These are phyloP conservation scores for Myiotriccus ornatus DNA, from an alignment of 2,797 vertebrate species.

Conservation along the genomic window DNA sequence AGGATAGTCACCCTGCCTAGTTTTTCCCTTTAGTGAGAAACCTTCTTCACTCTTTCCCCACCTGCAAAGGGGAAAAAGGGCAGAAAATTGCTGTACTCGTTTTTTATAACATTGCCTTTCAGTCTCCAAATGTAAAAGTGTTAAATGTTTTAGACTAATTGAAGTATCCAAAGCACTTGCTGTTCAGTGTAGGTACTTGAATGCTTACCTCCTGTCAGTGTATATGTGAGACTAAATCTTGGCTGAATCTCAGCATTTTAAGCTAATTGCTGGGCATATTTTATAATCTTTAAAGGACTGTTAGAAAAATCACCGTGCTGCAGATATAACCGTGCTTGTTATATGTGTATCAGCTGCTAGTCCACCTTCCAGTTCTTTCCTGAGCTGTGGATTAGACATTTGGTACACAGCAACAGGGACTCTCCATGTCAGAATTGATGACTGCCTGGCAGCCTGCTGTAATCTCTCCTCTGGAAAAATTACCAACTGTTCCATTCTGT, in stretches of 20 bases:
- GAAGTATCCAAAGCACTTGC: background rate
- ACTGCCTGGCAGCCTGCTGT: conserved; percentile 25
- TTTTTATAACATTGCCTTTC: background rate
- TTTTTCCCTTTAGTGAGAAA: background rate
- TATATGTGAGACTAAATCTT: background rate
- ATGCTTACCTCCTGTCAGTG: background rate
- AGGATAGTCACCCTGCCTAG: background rate
- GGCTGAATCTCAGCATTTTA: background rate
- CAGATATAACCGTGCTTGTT: background rate
- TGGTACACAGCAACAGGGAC: background rate
- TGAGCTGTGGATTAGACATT: background rate
- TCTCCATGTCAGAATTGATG: background rate
- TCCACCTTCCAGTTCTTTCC: background rate
- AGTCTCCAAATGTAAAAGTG: background rate
- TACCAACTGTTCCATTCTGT: background rate
- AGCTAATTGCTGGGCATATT: background rate
- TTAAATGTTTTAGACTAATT: background rate
- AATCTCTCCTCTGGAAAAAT: conserved; percentile 34
- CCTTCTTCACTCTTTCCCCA: background rate
- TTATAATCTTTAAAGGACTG: background rate
- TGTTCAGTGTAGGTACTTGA: background rate
- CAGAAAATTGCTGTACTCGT: background rate
- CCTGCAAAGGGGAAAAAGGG: background rate
- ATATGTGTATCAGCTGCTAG: background rate
- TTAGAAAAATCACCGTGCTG: background rate